Conservation (phyloP, 2,113 vertebrate genomes). For the Genyomyrus donnyi region DNA sequence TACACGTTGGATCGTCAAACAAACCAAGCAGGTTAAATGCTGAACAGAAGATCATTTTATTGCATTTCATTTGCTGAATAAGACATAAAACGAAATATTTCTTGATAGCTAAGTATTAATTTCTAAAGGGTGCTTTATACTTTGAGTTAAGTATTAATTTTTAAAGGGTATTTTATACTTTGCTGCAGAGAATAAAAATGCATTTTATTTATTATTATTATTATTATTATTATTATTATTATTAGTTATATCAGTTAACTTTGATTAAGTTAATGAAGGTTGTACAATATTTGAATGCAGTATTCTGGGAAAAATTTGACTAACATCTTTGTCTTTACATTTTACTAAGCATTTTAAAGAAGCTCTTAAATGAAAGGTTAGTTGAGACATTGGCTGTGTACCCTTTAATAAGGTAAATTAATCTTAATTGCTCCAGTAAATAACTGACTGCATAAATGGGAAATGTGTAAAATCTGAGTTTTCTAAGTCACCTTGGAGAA, state of each 20-base stretch:
- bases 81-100: neutral
- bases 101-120: neutral
- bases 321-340: neutral
- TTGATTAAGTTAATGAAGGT: neutral
- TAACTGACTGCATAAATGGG: neutral
- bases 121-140: neutral
- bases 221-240: neutral
- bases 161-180: neutral
- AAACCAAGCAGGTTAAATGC: neutral
- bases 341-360: neutral
- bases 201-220: neutral
- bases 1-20: neutral
- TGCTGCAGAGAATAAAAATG: neutral
- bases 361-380: neutral
- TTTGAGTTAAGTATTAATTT: too few relatives aligned
- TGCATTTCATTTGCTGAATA: neutral
- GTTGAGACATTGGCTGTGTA: neutral
- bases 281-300: neutral
- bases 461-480: neutral
- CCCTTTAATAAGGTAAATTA: neutral
- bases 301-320: neutral
- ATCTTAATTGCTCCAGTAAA: constrained; percentile 10
- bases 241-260: neutral
- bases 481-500: constrained; percentile 7
- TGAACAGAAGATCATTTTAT: neutral